Evolutionary conservation across 2,888 invertebrate species (phyloP), one percentile per base, ranked within the genome.

Genomic region (Neoitamus cyanurus): DNA sequence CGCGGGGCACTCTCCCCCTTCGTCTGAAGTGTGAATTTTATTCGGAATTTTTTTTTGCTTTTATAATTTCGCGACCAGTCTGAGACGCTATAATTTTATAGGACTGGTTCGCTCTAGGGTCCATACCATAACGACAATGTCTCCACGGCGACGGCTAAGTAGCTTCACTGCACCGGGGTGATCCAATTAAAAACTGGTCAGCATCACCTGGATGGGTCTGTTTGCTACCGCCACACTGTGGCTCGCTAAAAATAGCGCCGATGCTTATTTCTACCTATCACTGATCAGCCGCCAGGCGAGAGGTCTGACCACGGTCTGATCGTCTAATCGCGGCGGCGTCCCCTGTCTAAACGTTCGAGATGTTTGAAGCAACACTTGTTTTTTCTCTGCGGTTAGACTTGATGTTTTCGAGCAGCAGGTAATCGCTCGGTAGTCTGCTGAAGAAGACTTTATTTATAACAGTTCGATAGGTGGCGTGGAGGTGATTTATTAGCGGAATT

Each of bases 111-210:
- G 30, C 25, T 13, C 11, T 37, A 9, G 1, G 37, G 34, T 42
- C n/a, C 2, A 15, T 15, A 15, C 31, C 58, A 78, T 58, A 58
- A 58, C 31, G 78, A 34, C 1, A 25, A 69, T n/a, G 30, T 3
- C 7, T 37, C 37, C 37, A 37, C 25, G 15, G 5, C 25, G 25
- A n/a, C 20, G 5, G 30, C 70, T 13, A 3, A 30, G 13, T n/a
- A 30, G 70, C 31, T 70, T 31, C 31, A 30, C n/a, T n/a, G 68
- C 13, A 31, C n/a, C 42, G 58, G 25, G 25, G 42, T 58, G 78
- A 28, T 78, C 78, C 58, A 78, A 78, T 78, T 78, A 78, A 78
- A 58, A 78, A 34, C 78, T 78, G 78, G 78, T 78, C 78, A 78
- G 31, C 13, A 78, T 78, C 58, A 58, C 78, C 34, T 78, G 31